phyloP scores from a whole-genome alignment of 2,888 invertebrate genomes.

The Seladonia tumulorum region DNA sequence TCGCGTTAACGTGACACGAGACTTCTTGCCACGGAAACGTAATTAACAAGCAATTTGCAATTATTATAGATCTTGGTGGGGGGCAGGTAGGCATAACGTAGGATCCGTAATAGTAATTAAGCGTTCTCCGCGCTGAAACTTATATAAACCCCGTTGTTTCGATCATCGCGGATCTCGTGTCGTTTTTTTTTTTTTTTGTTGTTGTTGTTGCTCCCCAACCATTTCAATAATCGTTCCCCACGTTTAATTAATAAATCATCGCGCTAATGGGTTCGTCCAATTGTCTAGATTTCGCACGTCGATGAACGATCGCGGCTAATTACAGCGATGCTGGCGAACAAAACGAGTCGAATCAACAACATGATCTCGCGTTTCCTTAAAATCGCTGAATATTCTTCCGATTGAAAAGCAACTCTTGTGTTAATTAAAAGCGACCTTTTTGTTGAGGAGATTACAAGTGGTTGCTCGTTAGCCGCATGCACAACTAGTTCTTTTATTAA shows the following conservation, averaged over 20 bases:
- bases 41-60: conserved; percentile 60
- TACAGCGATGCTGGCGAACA: not conserved
- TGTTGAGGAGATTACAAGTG: not conserved
- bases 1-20: not conserved
- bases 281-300: conserved; percentile 22
- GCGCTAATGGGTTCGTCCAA: conserved; percentile 21
- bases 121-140: conserved; percentile 17
- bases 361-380: not conserved
- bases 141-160: conserved; percentile 52
- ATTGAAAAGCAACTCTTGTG: not conserved
- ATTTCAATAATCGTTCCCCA: conserved; percentile 50
- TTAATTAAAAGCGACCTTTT: not conserved
- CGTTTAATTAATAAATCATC: conserved; percentile 62
- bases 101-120: conserved; percentile 36
- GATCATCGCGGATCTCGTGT: conserved; percentile 55
- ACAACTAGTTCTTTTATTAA: not conserved
- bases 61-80: conserved; percentile 32
- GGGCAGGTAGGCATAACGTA: conserved; percentile 9
- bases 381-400: not conserved
- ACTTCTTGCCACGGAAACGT: conserved; percentile 9
- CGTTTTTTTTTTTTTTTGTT: not conserved
- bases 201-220: conserved; percentile 37
- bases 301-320: not conserved
- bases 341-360: not conserved
- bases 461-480: not conserved